phyloP scores from a whole-genome alignment of 2,888 invertebrate species.

The Thymelicus acteon region DNA sequence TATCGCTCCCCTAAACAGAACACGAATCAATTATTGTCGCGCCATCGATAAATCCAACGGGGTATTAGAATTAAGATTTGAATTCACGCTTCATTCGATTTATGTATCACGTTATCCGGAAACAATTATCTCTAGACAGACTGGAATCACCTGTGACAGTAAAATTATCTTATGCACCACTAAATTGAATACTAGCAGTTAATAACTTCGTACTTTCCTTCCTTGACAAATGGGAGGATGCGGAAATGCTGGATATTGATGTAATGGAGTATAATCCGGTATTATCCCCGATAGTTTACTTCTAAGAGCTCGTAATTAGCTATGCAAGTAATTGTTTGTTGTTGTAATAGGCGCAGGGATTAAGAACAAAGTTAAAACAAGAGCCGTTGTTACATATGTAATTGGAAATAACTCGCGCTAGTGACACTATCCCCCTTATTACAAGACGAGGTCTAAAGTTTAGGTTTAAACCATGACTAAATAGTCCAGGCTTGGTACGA shows the following conservation, averaged over 20 bases:
- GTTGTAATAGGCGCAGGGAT: constrained; percentile 11
- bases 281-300: constrained; percentile 16
- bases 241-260: constrained; percentile 33
- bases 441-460: too few species aligned
- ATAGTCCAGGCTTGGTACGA: too few species aligned
- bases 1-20: constrained; percentile 57
- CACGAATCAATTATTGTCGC: constrained; percentile 65
- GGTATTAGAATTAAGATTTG: constrained; percentile 51
- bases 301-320: constrained; percentile 23
- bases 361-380: constrained; percentile 20
- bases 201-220: constrained; percentile 36
- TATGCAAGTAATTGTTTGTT: constrained; percentile 32
- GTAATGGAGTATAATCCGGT: constrained; percentile 23
- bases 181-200: constrained; percentile 36
- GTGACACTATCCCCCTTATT: too few species aligned
- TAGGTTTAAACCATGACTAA: too few species aligned
- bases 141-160: constrained; percentile 37
- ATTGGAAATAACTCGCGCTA: not conserved
- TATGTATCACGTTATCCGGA: constrained; percentile 68
- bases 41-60: constrained; percentile 57
- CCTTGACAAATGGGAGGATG: constrained; percentile 38
- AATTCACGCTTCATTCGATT: constrained; percentile 65
- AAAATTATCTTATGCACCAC: constrained; percentile 38
- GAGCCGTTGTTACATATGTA: not conserved
- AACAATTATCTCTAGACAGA: constrained; percentile 57